phyloP scores from a whole-genome alignment of 2,797 vertebrate genomes.

The Sebastes vulpes region DNA sequence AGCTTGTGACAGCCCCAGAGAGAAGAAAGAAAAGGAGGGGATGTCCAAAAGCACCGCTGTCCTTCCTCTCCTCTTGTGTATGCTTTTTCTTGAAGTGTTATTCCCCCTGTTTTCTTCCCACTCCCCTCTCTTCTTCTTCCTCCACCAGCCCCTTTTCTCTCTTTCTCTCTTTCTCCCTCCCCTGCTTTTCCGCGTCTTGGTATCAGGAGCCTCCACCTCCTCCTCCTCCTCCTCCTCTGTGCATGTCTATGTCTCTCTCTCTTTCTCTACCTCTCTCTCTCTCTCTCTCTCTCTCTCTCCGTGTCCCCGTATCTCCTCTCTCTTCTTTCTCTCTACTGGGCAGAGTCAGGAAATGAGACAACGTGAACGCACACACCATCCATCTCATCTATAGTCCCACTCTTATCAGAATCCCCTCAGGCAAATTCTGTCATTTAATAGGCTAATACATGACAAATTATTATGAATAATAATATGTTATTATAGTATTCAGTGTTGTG shows the following conservation, averaged over 20 bases:
- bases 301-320: constrained; percentile 54
- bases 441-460: not conserved
- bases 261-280: constrained; percentile 28
- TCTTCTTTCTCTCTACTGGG: constrained; percentile 50
- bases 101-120: constrained; percentile 83
- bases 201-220: constrained; percentile 86
- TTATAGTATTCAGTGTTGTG: not conserved
- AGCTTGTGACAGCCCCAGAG: constrained; percentile 76
- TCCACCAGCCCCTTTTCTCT: constrained; percentile 80
- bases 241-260: constrained; percentile 47
- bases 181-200: constrained; percentile 86
- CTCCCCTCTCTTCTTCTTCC: constrained; percentile 78
- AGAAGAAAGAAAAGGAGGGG: constrained; percentile 70
- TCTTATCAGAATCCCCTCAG: constrained; percentile 21
- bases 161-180: constrained; percentile 78
- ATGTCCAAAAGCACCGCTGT: constrained; percentile 76
- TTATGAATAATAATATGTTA: not conserved
- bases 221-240: constrained; percentile 49
- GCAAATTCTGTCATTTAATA: not conserved
- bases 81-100: constrained; percentile 79
- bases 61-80: constrained; percentile 71
- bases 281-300: constrained; percentile 40
- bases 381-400: constrained; percentile 65
- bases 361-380: constrained; percentile 76
- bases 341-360: constrained; percentile 87